Evolutionary conservation across 2,797 vertebrate genomes (phyloP), one percentile per base, ranked within the genome.

Genomic region (Botia almorhae): DNA sequence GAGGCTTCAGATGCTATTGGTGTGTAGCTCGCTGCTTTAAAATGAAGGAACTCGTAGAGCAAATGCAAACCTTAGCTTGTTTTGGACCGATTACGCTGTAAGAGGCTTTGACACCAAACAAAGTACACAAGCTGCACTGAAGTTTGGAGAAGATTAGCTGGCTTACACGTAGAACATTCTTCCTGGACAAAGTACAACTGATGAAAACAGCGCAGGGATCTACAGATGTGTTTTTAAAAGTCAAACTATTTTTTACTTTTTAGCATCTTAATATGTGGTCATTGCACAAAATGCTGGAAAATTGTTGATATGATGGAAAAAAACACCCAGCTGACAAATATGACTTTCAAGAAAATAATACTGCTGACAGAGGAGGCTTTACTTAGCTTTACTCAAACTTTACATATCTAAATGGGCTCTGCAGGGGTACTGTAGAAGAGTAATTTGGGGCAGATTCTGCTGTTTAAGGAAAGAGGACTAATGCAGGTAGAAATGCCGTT

Each of bases 401-500:
- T 56, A 67, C 26, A 19, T 65, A 17, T 69, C 36, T 73, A 67
- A 33, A 61, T 19, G 43, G 65, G 7, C 55, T 53, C 43, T 77
- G 53, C 72, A 48, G 17, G 26, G 65, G 19, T 33, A n/a, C n/a
- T n/a, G n/a, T 21, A 53, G 26, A 19, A 39, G 53, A 36, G 29
- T 51, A 70, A 69, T 51, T 55, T 65, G 11, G 29, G 68, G 56
- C 26, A 69, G 56, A 21, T 46, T 73, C 13, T 11, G 7, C 33
- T 70, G 64, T 67, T 77, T 70, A 71, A 75, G 29, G 64, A 48
- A 81, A 65, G 16, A 65, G 33, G 50, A 69, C 53, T 79, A 19
- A 73, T 78, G 83, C 83, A 80, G 84, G 72, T 79, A 75, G 81
- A 76, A 84, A 82, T 85, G 70, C 83, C 87, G 86, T 89, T 86